Evolutionary conservation across 2,113 vertebrate genomes (phyloP), one percentile per base, ranked within the genome.

Genomic region (Erythrocercus mccallii): DNA sequence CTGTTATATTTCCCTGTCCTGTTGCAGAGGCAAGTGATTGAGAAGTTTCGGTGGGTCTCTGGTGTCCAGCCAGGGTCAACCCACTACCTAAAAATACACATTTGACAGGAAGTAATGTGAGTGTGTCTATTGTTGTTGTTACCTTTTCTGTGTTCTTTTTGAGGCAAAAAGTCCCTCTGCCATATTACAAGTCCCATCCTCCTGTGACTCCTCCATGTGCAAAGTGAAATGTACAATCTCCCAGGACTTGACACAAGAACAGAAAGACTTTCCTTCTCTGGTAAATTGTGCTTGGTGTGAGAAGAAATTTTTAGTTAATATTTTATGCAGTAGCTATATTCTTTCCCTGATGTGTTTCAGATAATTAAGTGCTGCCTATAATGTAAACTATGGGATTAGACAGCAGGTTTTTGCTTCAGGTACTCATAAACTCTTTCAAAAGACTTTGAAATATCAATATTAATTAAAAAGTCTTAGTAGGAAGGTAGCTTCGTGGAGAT

Each of bases 381-480:
- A 84, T 45, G n/a, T 69, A 79, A 95, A 44, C 33, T 51, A 19
- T 88, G 68, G 22, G 30, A 79, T 91, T 81, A 91, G 64, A 69
- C 94, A 95, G 97, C 86, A 95, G 88, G 69, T 79, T 21, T 57
- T 96, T 91, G 44, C 72, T 94, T 88, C 51, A 64, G 69, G 72
- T 95, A 91, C 24, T 56, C 54, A 77, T 58, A 88, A 87, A 53
- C 48, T 47, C 45, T 95, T 69, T 66, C 35, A 83, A 93, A 92
- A 90, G 27, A 8, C 68, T 91, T 96, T 58, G 84, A 91, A 92
- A 81, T 91, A 73, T 62, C 85, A 65, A 4, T 71, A 73, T 88
- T 31, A 27, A 27, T 82, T 95, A 60, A 95, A 94, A 77, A 69
- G 51, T 77, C 78, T 64, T 92, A 18, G 6, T 77, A 61, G 77